These are phyloP conservation scores for Chelidonichthys spinosus DNA, from an alignment of 2,797 vertebrate genomes.

Conservation along the genomic window DNA sequence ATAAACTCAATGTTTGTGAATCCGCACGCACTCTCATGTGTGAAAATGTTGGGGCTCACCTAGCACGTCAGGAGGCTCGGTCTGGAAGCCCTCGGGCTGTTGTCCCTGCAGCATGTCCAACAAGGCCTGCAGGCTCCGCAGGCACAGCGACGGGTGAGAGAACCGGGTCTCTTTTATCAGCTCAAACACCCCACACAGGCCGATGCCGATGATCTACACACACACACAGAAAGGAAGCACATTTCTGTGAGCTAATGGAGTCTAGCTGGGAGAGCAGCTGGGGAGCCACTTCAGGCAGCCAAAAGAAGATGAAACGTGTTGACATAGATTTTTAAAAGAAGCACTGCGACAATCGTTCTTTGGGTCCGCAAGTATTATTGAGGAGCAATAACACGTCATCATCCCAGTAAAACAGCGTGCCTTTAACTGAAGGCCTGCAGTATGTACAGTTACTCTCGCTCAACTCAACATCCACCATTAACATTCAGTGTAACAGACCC, in stretches of 20 bases:
- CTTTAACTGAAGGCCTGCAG: conserved; percentile 2
- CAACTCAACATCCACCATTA: conserved; percentile 37
- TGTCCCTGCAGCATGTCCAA: conserved; percentile 98
- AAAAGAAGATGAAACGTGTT: conserved; percentile 1
- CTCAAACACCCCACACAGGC: conserved; percentile 98
- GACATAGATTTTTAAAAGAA: not conserved
- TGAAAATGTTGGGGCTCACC: conserved; percentile 81
- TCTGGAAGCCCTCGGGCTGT: conserved; percentile 97
- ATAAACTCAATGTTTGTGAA: not conserved
- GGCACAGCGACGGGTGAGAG: conserved; percentile 96
- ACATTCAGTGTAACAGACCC: conserved; percentile 36
- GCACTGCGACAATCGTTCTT: no score
- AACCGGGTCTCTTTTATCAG: conserved; percentile 98
- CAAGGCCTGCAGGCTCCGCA: conserved; percentile 96
- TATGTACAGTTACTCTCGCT: conserved; percentile 20
- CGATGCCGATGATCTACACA: conserved; percentile 91
- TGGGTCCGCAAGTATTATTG: not conserved
- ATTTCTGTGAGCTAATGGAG: conserved; percentile 27
- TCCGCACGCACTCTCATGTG: no score
- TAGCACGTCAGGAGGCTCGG: conserved; percentile 96
- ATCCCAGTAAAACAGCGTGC: conserved; percentile 9
- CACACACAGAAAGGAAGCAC: conserved; percentile 24
- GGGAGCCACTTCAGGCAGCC: not conserved
- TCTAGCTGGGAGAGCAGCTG: not conserved
- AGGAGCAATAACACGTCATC: not conserved